Evolutionary conservation across 2,797 vertebrate species (phyloP).

Genomic region (Australoheros facetus): DNA sequence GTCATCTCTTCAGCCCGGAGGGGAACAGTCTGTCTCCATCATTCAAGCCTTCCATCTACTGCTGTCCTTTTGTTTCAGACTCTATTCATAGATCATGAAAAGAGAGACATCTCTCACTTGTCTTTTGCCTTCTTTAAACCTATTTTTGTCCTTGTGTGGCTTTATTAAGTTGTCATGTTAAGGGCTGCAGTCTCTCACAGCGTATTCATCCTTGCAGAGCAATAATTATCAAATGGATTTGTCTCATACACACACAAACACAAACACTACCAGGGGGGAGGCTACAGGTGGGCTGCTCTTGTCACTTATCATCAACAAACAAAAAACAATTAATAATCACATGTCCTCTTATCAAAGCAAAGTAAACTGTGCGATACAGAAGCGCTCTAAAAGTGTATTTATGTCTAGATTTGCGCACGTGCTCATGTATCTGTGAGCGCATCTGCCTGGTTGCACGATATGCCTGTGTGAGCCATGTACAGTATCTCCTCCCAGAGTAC

Average conservation of each 20-base stretch:
- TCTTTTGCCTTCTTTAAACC: constrained; percentile 54
- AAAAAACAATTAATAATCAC: constrained; percentile 40
- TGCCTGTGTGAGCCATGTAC: constrained; percentile 65
- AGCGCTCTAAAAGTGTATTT: constrained; percentile 4
- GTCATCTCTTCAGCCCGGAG: constrained; percentile 64
- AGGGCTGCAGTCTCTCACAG: constrained; percentile 24
- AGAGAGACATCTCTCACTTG: constrained; percentile 43
- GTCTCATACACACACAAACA: constrained; percentile 13
- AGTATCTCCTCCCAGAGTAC: constrained; percentile 68
- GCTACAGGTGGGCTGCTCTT: constrained; percentile 42
- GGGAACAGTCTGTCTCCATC: constrained; percentile 64
- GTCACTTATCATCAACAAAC: constrained; percentile 54
- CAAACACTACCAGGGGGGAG: constrained; percentile 2
- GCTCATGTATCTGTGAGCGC: not conserved
- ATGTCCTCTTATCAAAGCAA: constrained; percentile 19
- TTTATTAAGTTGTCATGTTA: constrained; percentile 69
- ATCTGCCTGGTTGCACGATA: constrained; percentile 39
- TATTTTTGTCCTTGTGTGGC: constrained; percentile 59
- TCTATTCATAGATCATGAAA: constrained; percentile 69
- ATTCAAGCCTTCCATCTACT: constrained; percentile 40
- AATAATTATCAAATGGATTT: constrained; percentile 54
- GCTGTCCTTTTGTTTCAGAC: constrained; percentile 69
- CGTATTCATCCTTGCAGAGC: constrained; percentile 45
- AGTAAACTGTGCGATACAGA: constrained; percentile 2
- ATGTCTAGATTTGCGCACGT: not conserved